Conservation (phyloP, 2,888 invertebrate species). For the Calameuta pallipes region DNA sequence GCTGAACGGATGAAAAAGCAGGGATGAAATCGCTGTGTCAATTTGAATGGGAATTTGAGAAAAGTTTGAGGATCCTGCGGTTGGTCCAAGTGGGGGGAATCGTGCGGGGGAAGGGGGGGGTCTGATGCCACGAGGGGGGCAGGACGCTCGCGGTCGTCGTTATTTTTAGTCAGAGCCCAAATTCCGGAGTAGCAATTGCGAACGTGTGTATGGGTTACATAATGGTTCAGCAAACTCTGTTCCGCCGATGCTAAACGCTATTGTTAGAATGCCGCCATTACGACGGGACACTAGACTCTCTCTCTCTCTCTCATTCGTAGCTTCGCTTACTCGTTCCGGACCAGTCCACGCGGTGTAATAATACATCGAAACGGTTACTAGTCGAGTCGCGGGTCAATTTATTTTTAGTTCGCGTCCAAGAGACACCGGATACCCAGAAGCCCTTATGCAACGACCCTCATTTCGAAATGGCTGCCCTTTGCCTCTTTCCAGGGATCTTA, state of each 20-base stretch:
- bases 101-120: too few species aligned
- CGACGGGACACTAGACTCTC: not conserved
- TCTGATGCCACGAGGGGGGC: too few species aligned
- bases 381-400: slow-evolving; percentile 60
- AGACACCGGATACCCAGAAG: slow-evolving; percentile 24
- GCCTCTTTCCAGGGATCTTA: too few species aligned
- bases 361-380: slow-evolving; percentile 60
- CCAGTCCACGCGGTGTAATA: slow-evolving; percentile 49
- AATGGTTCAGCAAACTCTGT: slow-evolving; percentile 60
- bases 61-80: too few species aligned
- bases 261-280: slow-evolving; percentile 39
- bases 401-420: slow-evolving; percentile 52
- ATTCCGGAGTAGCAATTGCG: slow-evolving; percentile 40
- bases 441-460: too few species aligned
- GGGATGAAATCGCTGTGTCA: too few species aligned
- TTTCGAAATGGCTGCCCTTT: too few species aligned
- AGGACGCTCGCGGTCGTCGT: not conserved
- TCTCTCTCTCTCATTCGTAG: not conserved
- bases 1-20: not conserved
- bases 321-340: not conserved
- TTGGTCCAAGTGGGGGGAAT: too few species aligned
- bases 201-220: slow-evolving; percentile 38
- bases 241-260: slow-evolving; percentile 38
- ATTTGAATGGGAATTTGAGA: too few species aligned
- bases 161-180: slow-evolving; percentile 19